A percentile compares a stretch with the other conserved stretches of the same genome.
Conservation (phyloP, 2,113 vertebrate species). For the Numenius arquata region DNA sequence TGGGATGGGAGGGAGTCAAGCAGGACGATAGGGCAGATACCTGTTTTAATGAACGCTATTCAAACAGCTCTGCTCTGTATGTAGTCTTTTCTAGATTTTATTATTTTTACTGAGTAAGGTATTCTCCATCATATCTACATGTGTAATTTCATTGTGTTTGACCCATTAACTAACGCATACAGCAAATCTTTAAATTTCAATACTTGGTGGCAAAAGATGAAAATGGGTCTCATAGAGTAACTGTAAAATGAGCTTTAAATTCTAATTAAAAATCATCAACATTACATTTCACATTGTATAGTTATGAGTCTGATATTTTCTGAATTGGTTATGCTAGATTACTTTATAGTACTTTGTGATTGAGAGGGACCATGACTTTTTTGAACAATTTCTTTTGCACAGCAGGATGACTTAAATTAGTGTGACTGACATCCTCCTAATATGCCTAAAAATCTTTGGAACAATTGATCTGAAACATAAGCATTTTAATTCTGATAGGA, state of each 20-base stretch:
- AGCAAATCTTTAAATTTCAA: background rate
- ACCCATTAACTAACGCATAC: background rate
- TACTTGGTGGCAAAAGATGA: background rate
- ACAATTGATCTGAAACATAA: conserved; percentile 11
- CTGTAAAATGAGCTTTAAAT: conserved; percentile 28
- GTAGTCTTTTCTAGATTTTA: background rate
- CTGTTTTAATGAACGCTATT: background rate
- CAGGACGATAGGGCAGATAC: background rate
- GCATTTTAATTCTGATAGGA: background rate
- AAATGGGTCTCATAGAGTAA: background rate
- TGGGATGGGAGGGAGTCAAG: background rate
- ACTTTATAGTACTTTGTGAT: background rate
- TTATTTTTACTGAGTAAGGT: background rate
- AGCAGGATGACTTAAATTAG: conserved; percentile 12
- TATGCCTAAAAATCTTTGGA: background rate
- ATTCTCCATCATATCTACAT: background rate
- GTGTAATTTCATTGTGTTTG: conserved; percentile 4
- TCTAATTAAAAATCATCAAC: conserved; percentile 37
- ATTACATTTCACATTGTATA: background rate
- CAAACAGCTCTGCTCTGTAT: background rate
- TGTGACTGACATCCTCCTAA: conserved; percentile 6
- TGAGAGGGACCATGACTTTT: background rate
- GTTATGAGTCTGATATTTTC: conserved; percentile 24
- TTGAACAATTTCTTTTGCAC: conserved; percentile 13
- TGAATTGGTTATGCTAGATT: background rate